Percentiles rank a stretch among this genome's conserved stretches.
Conservation (phyloP, 2,888 invertebrate species). For the Shargacucullia verbasci region DNA sequence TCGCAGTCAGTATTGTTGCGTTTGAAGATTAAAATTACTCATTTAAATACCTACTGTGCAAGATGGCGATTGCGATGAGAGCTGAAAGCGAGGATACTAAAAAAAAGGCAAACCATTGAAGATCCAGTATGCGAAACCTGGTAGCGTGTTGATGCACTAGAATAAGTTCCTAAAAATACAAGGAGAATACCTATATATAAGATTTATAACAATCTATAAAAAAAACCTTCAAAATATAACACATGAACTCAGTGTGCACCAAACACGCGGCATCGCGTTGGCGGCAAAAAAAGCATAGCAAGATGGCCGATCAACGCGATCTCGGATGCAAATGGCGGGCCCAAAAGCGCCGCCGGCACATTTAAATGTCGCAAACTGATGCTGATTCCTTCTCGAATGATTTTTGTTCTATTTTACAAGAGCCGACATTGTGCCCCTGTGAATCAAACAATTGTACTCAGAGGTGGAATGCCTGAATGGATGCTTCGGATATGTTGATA, state of each 20-base stretch:
- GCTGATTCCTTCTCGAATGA: slow-evolving; percentile 67
- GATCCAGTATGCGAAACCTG: too few species aligned
- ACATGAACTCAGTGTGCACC: slow-evolving; percentile 50
- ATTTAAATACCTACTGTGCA: too few species aligned
- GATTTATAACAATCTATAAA: neutral
- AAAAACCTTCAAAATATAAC: neutral
- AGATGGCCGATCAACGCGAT: slow-evolving; percentile 83
- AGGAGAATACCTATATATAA: too few species aligned
- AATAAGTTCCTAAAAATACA: too few species aligned
- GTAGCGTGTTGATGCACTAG: too few species aligned
- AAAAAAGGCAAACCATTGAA: too few species aligned
- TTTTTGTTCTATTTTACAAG: slow-evolving; percentile 84
- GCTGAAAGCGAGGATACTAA: too few species aligned
- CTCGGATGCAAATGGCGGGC: slow-evolving; percentile 83
- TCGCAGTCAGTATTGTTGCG: too few species aligned
- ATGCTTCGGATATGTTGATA: slow-evolving; percentile 56
- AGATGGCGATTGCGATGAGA: too few species aligned
- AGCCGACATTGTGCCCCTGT: slow-evolving; percentile 62
- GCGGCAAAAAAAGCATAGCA: slow-evolving; percentile 73
- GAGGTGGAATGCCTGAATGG: slow-evolving; percentile 60
- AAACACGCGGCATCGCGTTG: slow-evolving; percentile 54
- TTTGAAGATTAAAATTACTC: too few species aligned
- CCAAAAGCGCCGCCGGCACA: slow-evolving; percentile 84
- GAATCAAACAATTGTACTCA: slow-evolving; percentile 65
- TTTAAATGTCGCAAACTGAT: slow-evolving; percentile 84